Evolutionary conservation across 2,797 vertebrate genomes (phyloP).

Genomic region (Pteronotus mesoamericanus): DNA sequence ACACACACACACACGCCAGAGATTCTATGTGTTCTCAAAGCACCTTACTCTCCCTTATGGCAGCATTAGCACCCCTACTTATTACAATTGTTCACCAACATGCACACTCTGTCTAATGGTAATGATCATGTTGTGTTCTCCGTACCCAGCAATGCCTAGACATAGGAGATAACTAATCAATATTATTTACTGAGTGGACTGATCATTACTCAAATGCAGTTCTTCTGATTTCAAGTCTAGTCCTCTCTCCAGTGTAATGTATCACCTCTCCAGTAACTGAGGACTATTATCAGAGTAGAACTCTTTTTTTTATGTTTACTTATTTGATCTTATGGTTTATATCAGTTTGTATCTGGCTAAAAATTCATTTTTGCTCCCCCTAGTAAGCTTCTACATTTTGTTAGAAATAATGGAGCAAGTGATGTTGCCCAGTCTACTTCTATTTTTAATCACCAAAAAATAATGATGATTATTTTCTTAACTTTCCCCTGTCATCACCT

Average conservation of each 20-base stretch:
- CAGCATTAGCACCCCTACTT: background rate
- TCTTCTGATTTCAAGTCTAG: background rate
- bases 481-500: background rate
- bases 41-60: background rate
- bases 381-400: background rate
- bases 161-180: background rate
- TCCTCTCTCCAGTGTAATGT: background rate
- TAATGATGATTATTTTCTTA: slow-evolving; percentile 24
- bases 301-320: background rate
- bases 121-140: background rate
- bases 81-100: background rate
- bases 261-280: background rate
- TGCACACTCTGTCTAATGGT: background rate
- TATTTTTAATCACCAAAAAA: slow-evolving; percentile 15
- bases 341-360: background rate
- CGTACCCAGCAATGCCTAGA: background rate
- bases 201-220: background rate
- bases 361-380: background rate
- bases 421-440: background rate
- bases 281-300: background rate
- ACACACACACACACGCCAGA: background rate
- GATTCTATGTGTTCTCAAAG: background rate
- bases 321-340: background rate
- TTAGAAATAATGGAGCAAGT: background rate
- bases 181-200: background rate